Evolutionary conservation across 2,888 invertebrate genomes (phyloP), one percentile per base, ranked within the genome.

Genomic region (Morpho deidamia): DNA sequence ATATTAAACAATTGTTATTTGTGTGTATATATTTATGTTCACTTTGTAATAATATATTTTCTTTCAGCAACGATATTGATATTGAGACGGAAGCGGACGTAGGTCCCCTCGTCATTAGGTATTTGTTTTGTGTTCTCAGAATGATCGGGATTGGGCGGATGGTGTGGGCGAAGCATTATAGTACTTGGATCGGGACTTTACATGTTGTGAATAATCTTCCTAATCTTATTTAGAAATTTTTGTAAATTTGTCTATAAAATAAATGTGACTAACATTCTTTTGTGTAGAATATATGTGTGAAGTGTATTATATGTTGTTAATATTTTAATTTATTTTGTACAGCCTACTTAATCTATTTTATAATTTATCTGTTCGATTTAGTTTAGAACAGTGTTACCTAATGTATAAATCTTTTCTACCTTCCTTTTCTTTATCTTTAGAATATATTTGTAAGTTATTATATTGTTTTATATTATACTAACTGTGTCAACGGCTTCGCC

Each of bases 1-100:
- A 48, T 35, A 37, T 40, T n/a, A 34, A n/a, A 37, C n/a, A 34
- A 23, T 23, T 5, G 5, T 23, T 33, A 11, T 8, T 14, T 39
- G 9, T 40, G 11, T 46, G n/a, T 44, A 35, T 51, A 10, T 33
- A 47, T 47, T 47, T 9, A 51, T 35, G 33, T 67, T 57, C 72
- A 78, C 73, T 74, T 65, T 71, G 74, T 67, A 69, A 63, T 72
- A 32, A 49, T 8, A 52, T 46, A 64, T 80, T 83, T 74, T 81
- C 73, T 87, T 88, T 83, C 88, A 88, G 88, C 84, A 86, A 86
- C 64, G 78, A 81, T 78, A 76, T 85, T 66, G 82, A 83, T 57
- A 68, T 68, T 62, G 79, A 80, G 54, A 65, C 66, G 51, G 76
- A 71, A 65, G 78, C 75, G 71, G 79, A 76, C 53, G 65, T 72